Evolutionary conservation across 2,113 vertebrate species (phyloP), one percentile per base, ranked within the genome.

Genomic region (Echinops telfairi): DNA sequence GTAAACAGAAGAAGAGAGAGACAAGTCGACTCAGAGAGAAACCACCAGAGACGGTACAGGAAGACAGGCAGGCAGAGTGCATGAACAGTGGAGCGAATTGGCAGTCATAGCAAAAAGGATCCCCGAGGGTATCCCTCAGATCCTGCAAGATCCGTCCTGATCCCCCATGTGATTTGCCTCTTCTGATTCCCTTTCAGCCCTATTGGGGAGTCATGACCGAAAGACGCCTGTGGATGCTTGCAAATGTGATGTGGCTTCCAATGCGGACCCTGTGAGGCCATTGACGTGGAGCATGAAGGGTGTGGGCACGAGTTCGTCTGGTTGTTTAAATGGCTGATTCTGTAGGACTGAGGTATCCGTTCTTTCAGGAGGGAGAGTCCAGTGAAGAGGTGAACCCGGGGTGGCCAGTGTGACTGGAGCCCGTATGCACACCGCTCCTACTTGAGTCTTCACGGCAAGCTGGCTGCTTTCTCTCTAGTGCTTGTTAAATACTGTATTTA

Each of bases 401-500:
- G 86, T 22, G 84, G 71, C 89, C 81, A 95, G 86, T 16, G 64
- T 66, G 89, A 40, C 17, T 3, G 11, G 36, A 43, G 38, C 66
- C 22, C 40, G 82, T 89, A 73, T 86, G 85, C 94, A 95, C 82
- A 4, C 96, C 88, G 62, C 89, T 95, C 93, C 83, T 94, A 97
- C 96, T 96, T 91, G 95, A 96, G 88, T 91, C 97, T 97, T 97
- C 94, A 94, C 94, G 87, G 43, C 81, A 94, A 96, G 38, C 83
- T 40, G 27, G 60, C 17, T 66, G 86, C 79, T 86, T 85, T 43
- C 84, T 66, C 95, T 81, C 75, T 70, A 85, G 77, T 93, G 90
- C 94, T 96, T 97, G 97, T 97, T 97, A 94, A 97, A 97, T 97
- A 94, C 95, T 92, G 92, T 93, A 96, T 94, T 97, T 95, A 95